These are phyloP conservation scores for Spheniscus humboldti DNA, from an alignment of 2,797 vertebrate genomes.

Conservation along the genomic window DNA sequence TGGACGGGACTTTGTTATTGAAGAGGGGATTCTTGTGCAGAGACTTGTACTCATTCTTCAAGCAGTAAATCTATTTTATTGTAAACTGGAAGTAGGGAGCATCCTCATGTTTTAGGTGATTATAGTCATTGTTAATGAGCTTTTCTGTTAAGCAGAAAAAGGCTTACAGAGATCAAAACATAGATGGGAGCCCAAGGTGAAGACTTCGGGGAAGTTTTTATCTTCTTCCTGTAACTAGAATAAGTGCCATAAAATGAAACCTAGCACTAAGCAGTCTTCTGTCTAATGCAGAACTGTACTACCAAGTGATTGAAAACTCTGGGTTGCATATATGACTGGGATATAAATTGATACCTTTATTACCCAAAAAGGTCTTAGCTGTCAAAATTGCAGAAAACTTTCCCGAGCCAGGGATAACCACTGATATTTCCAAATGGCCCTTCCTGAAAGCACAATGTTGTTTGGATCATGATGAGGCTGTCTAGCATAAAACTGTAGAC, in stretches of 20 bases:
- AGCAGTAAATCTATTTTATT: neutral
- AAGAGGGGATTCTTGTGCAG: fast-evolving
- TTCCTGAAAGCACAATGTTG: neutral
- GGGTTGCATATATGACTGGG: neutral
- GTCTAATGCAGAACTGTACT: neutral
- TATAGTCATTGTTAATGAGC: neutral
- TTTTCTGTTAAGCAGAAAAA: neutral
- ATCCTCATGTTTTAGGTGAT: neutral
- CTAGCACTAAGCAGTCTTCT: neutral
- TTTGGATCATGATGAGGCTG: neutral
- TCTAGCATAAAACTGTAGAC: neutral
- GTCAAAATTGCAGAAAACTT: neutral
- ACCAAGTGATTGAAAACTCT: neutral
- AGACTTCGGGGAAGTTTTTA: neutral
- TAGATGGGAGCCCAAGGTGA: neutral
- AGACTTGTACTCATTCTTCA: neutral
- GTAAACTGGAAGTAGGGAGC: neutral
- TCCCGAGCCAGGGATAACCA: neutral
- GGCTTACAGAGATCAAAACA: neutral
- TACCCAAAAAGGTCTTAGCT: neutral
- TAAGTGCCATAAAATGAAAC: neutral
- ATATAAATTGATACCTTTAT: neutral
- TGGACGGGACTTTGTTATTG: neutral
- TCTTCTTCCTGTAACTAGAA: neutral
- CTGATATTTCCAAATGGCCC: neutral